Percentiles rank a stretch among this genome's conserved stretches.
Conservation (phyloP, 1,140 invertebrate species). For the Halyomorpha halys region DNA sequence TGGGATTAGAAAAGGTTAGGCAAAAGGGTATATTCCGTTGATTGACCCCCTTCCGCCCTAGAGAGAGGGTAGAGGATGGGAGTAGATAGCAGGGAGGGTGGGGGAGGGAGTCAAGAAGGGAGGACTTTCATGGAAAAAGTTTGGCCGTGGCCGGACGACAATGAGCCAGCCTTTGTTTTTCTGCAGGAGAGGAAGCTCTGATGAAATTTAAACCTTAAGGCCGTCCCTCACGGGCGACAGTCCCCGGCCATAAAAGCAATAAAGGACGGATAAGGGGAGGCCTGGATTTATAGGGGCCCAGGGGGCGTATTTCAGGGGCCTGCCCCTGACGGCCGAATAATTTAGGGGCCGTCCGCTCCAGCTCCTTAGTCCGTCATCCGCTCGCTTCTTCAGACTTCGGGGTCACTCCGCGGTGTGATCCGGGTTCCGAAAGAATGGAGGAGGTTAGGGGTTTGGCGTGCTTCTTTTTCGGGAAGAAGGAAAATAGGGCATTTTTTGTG, state of each 20-base stretch:
- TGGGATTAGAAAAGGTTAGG: too few relatives aligned
- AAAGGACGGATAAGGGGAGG: slow-evolving; percentile 30
- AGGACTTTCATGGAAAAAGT: background rate
- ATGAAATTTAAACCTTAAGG: slow-evolving; percentile 30
- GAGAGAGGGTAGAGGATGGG: background rate
- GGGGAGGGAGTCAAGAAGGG: slow-evolving; percentile 2
- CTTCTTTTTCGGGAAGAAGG: too few relatives aligned
- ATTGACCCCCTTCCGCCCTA: background rate
- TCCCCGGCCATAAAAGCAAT: slow-evolving; percentile 31
- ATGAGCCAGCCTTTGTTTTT: slow-evolving; percentile 29
- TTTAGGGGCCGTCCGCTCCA: slow-evolving; percentile 15
- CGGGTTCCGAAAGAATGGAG: too few relatives aligned
- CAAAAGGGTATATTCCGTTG: background rate
- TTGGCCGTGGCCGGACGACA: slow-evolving; percentile 5
- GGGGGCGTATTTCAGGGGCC: slow-evolving; percentile 29
- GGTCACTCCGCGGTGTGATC: too few relatives aligned
- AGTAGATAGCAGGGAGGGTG: background rate
- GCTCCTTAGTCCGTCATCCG: slow-evolving; percentile 12
- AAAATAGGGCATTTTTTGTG: too few relatives aligned
- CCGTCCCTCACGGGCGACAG: slow-evolving; percentile 27
- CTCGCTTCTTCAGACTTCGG: too few relatives aligned
- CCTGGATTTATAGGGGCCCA: slow-evolving; percentile 29
- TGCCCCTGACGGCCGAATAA: slow-evolving; percentile 21
- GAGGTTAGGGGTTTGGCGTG: too few relatives aligned
- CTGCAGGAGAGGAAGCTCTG: slow-evolving; percentile 22